A percentile compares a stretch with the other conserved stretches of the same genome.
phyloP scores from a whole-genome alignment of 2,888 invertebrate genomes.

The Hartigia nigra region DNA sequence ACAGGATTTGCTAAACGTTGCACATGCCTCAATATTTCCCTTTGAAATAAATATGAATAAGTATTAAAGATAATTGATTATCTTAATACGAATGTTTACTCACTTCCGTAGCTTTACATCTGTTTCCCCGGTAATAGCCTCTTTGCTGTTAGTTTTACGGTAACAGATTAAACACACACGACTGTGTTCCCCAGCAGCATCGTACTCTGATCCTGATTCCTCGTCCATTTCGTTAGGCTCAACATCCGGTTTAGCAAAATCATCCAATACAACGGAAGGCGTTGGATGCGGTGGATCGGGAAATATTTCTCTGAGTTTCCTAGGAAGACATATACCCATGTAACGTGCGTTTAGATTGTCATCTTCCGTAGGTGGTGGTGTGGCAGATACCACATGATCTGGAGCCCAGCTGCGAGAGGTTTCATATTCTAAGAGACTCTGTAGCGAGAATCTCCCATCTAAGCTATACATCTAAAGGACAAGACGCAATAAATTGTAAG shows the following conservation, averaged over 20 bases:
- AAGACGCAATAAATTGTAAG: conserved; percentile 1
- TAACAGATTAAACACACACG: conserved; percentile 57
- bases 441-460: conserved; percentile 58
- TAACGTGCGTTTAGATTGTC: conserved; percentile 72
- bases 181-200: conserved; percentile 47
- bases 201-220: conserved; percentile 52
- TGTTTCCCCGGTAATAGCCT: conserved; percentile 37
- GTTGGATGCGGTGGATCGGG: conserved; percentile 63
- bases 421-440: conserved; percentile 60
- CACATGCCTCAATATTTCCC: conserved; percentile 75
- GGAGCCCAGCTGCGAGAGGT: conserved; percentile 59
- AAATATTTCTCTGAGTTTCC: conserved; percentile 76
- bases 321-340: conserved; percentile 81
- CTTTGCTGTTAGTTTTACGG: conserved; percentile 37
- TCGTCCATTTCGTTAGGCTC: conserved; percentile 48
- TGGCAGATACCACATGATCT: conserved; percentile 49
- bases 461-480: conserved; percentile 59
- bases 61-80: neutral
- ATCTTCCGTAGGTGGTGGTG: conserved; percentile 58
- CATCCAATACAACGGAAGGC: conserved; percentile 30
- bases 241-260: conserved; percentile 30
- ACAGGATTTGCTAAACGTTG: conserved; percentile 84
- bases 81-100: conserved; percentile 4
- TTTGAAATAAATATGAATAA: conserved; percentile 22
- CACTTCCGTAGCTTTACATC: conserved; percentile 53